phyloP scores from a whole-genome alignment of 2,797 vertebrate genomes.

The Urophycis tenuis region DNA sequence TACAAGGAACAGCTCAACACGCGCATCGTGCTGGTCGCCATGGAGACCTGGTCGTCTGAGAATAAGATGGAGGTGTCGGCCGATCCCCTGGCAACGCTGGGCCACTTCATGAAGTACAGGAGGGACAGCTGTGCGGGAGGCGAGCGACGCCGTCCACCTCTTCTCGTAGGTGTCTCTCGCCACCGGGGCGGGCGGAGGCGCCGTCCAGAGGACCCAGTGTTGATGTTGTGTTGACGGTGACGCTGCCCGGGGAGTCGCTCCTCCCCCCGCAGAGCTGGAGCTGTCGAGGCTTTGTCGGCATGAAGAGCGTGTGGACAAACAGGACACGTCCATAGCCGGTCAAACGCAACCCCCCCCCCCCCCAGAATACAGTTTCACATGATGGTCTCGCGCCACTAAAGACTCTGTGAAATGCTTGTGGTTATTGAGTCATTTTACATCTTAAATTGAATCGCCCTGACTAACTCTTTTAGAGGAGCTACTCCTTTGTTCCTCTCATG shows the following conservation, averaged over 20 bases:
- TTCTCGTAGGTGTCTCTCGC: constrained; percentile 77
- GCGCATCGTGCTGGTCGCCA: constrained; percentile 87
- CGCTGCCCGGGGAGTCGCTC: no score
- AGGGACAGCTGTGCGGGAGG: constrained; percentile 76
- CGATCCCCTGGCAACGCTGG: constrained; percentile 81
- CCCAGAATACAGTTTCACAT: no score
- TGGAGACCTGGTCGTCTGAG: constrained; percentile 89
- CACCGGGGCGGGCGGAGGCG: no score
- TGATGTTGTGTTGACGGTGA: no score
- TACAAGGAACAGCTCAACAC: constrained; percentile 95
- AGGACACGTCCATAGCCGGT: neutral
- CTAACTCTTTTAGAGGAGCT: neutral
- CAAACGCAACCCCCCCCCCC: no score
- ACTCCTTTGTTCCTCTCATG: neutral
- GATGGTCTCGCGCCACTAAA: no score
- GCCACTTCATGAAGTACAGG: constrained; percentile 85
- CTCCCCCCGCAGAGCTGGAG: no score
- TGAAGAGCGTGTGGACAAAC: neutral
- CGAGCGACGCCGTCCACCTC: constrained; percentile 83
- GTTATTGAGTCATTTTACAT: no score
- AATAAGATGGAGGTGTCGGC: constrained; percentile 79
- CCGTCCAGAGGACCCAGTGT: no score
- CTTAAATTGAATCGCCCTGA: no score
- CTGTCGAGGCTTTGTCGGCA: neutral
- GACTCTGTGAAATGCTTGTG: no score